A percentile compares a stretch with the other conserved stretches of the same genome.
These are phyloP conservation scores for Polyodon spathula DNA, from an alignment of 2,113 vertebrate species.

Conservation along the genomic window DNA sequence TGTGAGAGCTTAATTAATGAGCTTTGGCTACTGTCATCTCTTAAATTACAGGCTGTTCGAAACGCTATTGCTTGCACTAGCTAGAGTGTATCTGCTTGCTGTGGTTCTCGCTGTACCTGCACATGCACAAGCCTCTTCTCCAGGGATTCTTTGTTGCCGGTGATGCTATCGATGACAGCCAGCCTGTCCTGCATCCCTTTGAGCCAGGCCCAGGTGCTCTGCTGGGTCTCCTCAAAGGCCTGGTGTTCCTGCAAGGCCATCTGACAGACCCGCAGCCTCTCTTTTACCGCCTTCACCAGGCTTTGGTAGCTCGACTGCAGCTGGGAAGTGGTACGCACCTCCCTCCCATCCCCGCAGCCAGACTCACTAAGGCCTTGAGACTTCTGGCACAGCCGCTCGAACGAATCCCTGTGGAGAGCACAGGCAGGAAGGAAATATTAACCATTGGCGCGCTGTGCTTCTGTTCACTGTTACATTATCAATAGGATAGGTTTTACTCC, in stretches of 20 bases:
- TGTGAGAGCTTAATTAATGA: too few relatives aligned
- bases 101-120: conserved; percentile 58
- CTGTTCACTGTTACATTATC: not conserved
- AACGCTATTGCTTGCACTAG: too few relatives aligned
- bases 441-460: not conserved
- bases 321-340: conserved; percentile 60
- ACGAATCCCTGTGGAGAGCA: conserved; percentile 62
- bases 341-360: conserved; percentile 62
- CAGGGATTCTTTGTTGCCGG: conserved; percentile 70
- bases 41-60: too few relatives aligned
- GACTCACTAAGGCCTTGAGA: conserved; percentile 71
- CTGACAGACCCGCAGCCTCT: conserved; percentile 67
- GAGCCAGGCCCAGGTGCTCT: conserved; percentile 76
- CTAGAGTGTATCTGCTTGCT: not conserved
- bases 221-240: conserved; percentile 74
- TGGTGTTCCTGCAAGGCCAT: conserved; percentile 82
- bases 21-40: too few relatives aligned
- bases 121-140: conserved; percentile 70
- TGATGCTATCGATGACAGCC: conserved; percentile 65
- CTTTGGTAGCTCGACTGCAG: conserved; percentile 73
- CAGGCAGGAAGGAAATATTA: not conserved
- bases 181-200: conserved; percentile 72
- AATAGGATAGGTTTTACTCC: too few relatives aligned
- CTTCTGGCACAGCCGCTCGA: conserved; percentile 74
- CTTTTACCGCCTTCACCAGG: conserved; percentile 66